Evolutionary conservation across 2,113 vertebrate genomes (phyloP), one percentile per base, ranked within the genome.

Genomic region (Malurus elegans): DNA sequence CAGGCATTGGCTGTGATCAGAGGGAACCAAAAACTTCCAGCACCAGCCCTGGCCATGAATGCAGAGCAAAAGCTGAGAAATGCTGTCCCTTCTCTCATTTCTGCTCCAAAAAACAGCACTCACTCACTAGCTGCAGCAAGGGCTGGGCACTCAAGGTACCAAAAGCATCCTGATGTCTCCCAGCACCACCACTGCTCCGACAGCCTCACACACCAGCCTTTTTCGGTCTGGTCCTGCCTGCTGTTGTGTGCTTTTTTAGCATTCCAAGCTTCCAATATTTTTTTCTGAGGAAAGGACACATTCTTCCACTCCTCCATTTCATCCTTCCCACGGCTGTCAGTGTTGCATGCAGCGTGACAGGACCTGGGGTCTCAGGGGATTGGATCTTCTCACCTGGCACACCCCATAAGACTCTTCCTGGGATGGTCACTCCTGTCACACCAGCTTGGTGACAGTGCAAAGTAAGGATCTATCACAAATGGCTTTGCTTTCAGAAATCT

Each of bases 331-430:
- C 50, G 11, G 24, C 57, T 76, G 34, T 16, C 53, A n/a, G 26
- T 44, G 36, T 44, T 67, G 6, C 12, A 12, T 14, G 26, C 31
- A n/a, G 26, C 1, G 6, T 16, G 53, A 19, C 44, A 58, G 70
- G 24, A 56, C 18, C 13, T 3, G 3, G 6, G 2, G 6, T 54
- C 64, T 72, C 12, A 21, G 12, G 14, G 19, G 6, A 1, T 26
- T 69, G 76, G 38, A 47, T 58, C 20, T 90, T 16, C 78, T 86
- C 11, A 1, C 38, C 18, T 80, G 44, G 32, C 10, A 47, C 29
- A 40, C 38, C 23, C 56, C 53, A 71, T 14, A 47, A 26, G 74
- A 21, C 51, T 83, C 42, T 67, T 56, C 24, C 38, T 54, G 72
- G 32, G 31, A 13, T 19, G 47, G 36, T 18, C 32, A 38, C 15